Conservation (phyloP, 2,113 vertebrate genomes). For the Globicephala melas region DNA sequence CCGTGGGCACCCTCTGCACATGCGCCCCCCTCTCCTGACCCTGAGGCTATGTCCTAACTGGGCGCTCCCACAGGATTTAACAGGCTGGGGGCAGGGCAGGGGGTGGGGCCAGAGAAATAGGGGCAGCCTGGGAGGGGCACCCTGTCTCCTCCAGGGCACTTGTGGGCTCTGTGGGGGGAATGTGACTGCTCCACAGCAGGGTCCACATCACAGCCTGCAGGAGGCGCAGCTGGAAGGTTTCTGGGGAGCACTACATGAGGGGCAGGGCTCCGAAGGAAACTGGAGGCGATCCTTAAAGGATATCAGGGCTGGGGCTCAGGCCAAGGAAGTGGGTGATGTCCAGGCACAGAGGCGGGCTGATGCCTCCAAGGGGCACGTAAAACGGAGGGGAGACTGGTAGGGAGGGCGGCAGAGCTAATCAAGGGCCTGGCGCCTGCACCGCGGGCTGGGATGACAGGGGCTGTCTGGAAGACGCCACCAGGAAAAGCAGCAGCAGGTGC, state of each 20-base stretch:
- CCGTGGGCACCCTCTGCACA: background rate
- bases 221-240: background rate
- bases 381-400: fast-evolving
- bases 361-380: background rate
- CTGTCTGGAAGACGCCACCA: background rate
- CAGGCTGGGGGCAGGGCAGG: background rate
- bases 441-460: background rate
- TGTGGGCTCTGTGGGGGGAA: background rate
- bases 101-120: background rate
- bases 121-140: background rate
- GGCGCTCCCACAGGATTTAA: background rate
- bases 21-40: background rate
- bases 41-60: background rate
- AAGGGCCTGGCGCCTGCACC: background rate
- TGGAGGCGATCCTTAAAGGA: background rate
- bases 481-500: background rate
- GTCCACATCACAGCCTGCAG: background rate
- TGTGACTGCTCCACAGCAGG: background rate
- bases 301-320: background rate
- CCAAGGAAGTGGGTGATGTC: background rate
- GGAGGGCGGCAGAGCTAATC: background rate
- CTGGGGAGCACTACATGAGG: background rate
- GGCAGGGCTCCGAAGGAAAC: background rate
- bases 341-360: background rate
- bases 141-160: background rate